These are phyloP conservation scores for Ochotona curzoniae DNA, from an alignment of 2,113 vertebrate genomes.

Conservation along the genomic window DNA sequence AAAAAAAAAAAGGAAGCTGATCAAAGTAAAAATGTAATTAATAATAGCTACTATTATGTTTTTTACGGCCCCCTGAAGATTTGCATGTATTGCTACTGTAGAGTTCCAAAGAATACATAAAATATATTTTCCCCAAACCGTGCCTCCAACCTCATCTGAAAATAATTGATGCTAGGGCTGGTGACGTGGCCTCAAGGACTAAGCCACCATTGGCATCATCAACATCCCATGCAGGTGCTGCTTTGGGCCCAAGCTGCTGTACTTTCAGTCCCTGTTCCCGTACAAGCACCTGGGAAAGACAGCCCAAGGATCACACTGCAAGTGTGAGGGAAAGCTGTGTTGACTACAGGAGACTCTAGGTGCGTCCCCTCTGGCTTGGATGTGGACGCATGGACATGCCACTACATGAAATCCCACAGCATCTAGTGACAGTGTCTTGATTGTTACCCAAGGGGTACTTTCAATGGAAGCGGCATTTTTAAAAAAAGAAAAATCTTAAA, in stretches of 20 bases:
- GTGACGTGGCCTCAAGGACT: too few relatives aligned
- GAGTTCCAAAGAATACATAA: not conserved
- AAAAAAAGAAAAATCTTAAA: too few relatives aligned
- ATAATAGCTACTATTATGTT: not conserved
- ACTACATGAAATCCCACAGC: not conserved
- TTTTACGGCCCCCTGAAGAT: conserved; percentile 21
- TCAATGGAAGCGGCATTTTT: not conserved
- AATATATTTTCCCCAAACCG: too few relatives aligned
- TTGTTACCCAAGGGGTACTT: not conserved
- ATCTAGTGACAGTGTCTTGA: too few relatives aligned
- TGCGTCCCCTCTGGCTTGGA: not conserved
- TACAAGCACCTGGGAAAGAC: too few relatives aligned
- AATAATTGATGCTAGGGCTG: not conserved
- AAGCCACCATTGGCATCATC: too few relatives aligned
- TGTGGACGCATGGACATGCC: not conserved
- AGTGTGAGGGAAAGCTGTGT: rapidly evolving
- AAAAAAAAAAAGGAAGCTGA: conserved; percentile 17
- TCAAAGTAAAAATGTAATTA: not conserved
- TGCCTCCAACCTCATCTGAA: not conserved
- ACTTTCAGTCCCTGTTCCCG: too few relatives aligned
- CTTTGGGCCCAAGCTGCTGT: too few relatives aligned
- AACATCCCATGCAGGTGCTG: too few relatives aligned
- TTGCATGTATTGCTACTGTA: not conserved
- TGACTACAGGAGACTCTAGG: not conserved
- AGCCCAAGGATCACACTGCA: too few relatives aligned